Conservation (phyloP, 2,113 vertebrate species). For the Eupsittula cactorum region DNA sequence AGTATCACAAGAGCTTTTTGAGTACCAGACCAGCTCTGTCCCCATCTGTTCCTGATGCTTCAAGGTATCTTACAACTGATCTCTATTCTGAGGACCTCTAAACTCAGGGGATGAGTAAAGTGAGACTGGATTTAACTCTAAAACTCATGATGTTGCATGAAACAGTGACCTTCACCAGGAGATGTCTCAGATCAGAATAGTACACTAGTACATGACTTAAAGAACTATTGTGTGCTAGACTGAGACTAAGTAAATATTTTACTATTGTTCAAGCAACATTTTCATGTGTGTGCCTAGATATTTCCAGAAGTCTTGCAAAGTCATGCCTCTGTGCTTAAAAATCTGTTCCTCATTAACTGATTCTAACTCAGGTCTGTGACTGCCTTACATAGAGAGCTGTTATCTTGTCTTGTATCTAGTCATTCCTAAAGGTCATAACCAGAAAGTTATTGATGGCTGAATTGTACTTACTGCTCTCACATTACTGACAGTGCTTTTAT, state of each 20-base stretch:
- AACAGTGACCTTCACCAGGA: neutral
- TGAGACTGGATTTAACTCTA: neutral
- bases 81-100: neutral
- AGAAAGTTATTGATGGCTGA: neutral
- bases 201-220: neutral
- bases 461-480: neutral
- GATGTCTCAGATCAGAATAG: neutral
- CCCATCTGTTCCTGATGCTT: neutral
- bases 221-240: neutral
- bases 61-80: neutral
- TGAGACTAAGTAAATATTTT: neutral
- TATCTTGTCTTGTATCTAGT: neutral
- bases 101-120: neutral
- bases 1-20: neutral
- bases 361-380: neutral
- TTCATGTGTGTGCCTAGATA: neutral
- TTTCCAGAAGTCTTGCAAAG: neutral
- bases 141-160: neutral
- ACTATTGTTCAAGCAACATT: neutral
- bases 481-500: neutral
- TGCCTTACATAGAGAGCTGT: neutral
- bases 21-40: neutral
- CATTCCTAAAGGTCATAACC: neutral
- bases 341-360: neutral
- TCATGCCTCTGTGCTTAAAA: neutral